Percentiles rank a stretch among this genome's conserved stretches.
These are phyloP conservation scores for Zeugodacus cucurbitae DNA, from an alignment of 1,140 invertebrate species.

Conservation along the genomic window DNA sequence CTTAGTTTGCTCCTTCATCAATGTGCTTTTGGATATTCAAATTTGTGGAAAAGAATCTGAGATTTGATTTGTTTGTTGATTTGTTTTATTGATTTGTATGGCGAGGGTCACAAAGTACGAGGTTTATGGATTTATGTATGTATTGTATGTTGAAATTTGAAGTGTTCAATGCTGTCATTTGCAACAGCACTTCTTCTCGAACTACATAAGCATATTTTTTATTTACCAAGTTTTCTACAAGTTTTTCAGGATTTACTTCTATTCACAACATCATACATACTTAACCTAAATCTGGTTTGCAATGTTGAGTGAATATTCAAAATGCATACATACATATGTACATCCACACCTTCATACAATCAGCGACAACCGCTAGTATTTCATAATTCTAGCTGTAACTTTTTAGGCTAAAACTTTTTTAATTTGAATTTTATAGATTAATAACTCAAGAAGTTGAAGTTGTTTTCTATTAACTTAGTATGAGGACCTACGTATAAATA, in stretches of 20 bases:
- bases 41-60: neutral
- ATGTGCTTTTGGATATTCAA: neutral
- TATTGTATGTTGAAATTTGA: neutral
- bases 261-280: neutral
- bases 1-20: slow-evolving; percentile 1
- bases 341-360: too few species aligned
- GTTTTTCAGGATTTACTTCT: neutral
- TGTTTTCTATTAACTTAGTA: too few species aligned
- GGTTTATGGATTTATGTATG: neutral
- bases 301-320: neutral
- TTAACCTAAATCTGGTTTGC: neutral
- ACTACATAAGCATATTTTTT: neutral
- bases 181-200: neutral
- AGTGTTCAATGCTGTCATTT: neutral
- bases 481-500: too few species aligned
- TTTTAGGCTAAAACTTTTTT: neutral
- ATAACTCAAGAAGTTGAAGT: too few species aligned
- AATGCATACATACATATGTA: neutral
- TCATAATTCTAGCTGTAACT: neutral
- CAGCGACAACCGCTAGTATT: neutral
- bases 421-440: neutral
- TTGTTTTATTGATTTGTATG: slow-evolving; percentile 6
- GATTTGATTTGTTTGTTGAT: slow-evolving; percentile 10
- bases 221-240: neutral
- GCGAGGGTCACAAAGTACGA: neutral